phyloP scores from a whole-genome alignment of 2,888 invertebrate species.

The Escarpia spicata region DNA sequence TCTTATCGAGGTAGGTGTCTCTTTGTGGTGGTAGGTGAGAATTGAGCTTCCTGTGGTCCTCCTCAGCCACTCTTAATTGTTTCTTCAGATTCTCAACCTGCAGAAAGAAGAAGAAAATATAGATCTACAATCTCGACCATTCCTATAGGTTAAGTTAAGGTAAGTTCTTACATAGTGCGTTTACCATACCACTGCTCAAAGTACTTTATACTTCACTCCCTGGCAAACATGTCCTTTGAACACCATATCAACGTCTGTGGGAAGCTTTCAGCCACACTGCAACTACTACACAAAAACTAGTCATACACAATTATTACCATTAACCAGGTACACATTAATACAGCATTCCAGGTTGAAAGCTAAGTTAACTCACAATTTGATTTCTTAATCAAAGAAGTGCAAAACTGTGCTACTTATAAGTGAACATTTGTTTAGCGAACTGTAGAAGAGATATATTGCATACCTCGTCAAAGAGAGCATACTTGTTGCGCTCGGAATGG shows the following conservation, averaged over 20 bases:
- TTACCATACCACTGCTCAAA: no score
- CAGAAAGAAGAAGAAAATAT: background rate
- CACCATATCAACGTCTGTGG: no score
- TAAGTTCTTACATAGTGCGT: no score
- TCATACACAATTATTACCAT: no score
- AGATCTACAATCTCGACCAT: background rate
- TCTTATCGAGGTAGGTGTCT: background rate
- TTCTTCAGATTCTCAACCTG: conserved; percentile 1
- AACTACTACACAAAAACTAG: no score
- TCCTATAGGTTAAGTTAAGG: no score
- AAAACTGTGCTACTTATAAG: background rate
- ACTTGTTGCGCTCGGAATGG: conserved; percentile 56
- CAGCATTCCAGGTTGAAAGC: background rate
- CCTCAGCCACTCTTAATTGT: background rate
- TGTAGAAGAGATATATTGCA: background rate
- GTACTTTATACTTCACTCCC: no score
- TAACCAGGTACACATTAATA: no score
- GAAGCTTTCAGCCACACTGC: no score
- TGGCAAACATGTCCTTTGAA: no score
- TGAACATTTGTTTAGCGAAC: background rate
- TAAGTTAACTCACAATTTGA: background rate
- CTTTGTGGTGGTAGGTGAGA: background rate
- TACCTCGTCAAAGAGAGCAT: conserved; percentile 55
- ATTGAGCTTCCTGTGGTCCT: background rate
- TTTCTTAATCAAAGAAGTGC: background rate